phyloP scores from a whole-genome alignment of 2,113 vertebrate species.

The Talpa occidentalis region DNA sequence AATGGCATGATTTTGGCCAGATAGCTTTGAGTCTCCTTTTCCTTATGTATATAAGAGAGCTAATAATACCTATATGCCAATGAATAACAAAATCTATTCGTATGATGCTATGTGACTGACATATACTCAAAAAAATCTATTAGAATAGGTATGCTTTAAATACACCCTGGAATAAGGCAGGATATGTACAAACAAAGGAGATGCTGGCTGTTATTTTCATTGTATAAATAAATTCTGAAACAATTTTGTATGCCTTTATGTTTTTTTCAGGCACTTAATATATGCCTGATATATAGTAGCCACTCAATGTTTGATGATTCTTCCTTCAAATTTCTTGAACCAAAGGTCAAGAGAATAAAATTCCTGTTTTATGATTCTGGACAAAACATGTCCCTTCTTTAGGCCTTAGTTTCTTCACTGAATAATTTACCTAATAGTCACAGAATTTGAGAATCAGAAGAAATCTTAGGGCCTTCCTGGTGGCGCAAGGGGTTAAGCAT shows the following conservation, averaged over 20 bases:
- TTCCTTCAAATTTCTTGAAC: not conserved
- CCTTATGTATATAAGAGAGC: not conserved
- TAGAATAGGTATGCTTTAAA: not conserved
- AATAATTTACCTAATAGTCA: slow-evolving; percentile 1
- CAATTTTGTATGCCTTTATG: not conserved
- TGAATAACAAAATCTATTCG: not conserved
- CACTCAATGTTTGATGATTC: slow-evolving; percentile 14
- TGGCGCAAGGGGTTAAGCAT: too few species aligned
- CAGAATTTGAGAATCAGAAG: not conserved
- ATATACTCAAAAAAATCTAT: not conserved
- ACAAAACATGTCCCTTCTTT: not conserved
- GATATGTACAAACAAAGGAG: slow-evolving; percentile 1
- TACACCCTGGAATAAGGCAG: not conserved
- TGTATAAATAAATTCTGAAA: slow-evolving; percentile 41
- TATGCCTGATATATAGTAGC: not conserved
- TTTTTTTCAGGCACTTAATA: slow-evolving; percentile 5
- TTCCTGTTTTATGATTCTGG: not conserved
- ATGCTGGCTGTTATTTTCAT: not conserved
- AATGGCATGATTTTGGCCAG: not conserved
- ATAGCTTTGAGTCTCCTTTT: not conserved
- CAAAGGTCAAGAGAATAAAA: slow-evolving; percentile 11
- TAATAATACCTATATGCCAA: not conserved
- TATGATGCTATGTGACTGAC: not conserved
- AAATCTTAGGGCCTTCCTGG: too few species aligned
- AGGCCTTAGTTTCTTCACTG: not conserved